Evolutionary conservation across 2,113 vertebrate genomes (phyloP).

Genomic region (Campylomormyrus tamandua): DNA sequence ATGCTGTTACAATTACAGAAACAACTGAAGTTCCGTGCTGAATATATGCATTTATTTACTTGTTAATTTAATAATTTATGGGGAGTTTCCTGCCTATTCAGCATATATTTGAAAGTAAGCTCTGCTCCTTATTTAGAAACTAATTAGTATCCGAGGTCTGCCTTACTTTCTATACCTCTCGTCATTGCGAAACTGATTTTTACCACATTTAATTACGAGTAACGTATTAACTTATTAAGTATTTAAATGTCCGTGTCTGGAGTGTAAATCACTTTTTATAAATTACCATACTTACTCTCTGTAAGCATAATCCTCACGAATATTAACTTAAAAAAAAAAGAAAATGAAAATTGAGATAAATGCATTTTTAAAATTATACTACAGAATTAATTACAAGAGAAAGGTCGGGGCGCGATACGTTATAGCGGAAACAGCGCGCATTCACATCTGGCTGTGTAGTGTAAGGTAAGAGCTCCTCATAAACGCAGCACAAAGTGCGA

Average conservation of each 20-base stretch:
- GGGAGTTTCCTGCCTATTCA: not conserved
- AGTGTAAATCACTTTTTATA: not conserved
- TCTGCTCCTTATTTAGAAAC: not conserved
- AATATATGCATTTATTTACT: constrained; percentile 4
- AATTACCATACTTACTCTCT: not conserved
- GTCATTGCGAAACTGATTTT: not conserved
- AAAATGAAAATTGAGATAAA: not conserved
- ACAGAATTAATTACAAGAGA: not conserved
- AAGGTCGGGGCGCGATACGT: not conserved
- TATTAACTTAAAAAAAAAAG: not conserved
- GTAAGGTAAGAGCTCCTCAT: not conserved
- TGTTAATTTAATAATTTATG: not conserved
- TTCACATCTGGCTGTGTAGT: not conserved
- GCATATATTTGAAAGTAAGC: not conserved
- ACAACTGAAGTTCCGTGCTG: not conserved
- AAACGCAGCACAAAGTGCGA: not conserved
- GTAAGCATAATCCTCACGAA: not conserved
- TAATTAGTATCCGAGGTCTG: not conserved
- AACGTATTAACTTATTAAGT: not conserved
- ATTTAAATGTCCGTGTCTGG: not conserved
- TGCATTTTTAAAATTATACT: not conserved
- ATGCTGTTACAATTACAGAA: not conserved
- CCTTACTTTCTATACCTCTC: not conserved
- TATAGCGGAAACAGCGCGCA: not conserved
- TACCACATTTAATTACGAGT: constrained; percentile 1